Conservation (phyloP, 2,888 invertebrate genomes). For the Endomychus coccineus region DNA sequence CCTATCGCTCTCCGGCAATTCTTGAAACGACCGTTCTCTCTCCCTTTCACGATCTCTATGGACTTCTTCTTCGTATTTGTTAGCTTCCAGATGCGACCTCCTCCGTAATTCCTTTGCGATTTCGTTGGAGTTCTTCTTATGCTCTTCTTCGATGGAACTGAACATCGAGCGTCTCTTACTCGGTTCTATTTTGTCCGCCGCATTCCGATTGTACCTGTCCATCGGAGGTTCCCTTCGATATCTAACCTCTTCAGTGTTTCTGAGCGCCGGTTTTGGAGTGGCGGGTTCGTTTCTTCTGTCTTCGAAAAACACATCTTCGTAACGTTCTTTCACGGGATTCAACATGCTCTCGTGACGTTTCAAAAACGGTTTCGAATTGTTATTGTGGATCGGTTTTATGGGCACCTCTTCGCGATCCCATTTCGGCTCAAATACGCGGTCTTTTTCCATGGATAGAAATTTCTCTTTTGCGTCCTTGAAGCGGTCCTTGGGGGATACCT, state of each 20-base stretch:
- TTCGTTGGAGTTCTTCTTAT: conserved; percentile 43
- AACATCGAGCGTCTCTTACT: conserved; percentile 44
- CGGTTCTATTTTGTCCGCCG: conserved; percentile 36
- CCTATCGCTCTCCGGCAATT: conserved; percentile 48
- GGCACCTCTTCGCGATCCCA: conserved; percentile 18
- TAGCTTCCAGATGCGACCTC: conserved; percentile 42
- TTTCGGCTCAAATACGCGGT: conserved; percentile 52
- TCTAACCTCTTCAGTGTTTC: conserved; percentile 32
- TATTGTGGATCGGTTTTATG: conserved; percentile 22
- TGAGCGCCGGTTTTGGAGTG: conserved; percentile 35
- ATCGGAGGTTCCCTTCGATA: conserved; percentile 29
- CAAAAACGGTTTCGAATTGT: conserved; percentile 11
- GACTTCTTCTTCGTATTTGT: conserved; percentile 27
- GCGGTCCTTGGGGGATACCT: conserved; percentile 64
- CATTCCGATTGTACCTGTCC: conserved; percentile 28
- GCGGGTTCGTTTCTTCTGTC: conserved; percentile 24
- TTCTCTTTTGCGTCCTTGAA: conserved; percentile 84
- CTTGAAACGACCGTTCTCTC: conserved; percentile 39
- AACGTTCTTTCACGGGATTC: conserved; percentile 19
- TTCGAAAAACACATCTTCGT: conserved; percentile 13
- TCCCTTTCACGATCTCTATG: conserved; percentile 18
- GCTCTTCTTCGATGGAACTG: conserved; percentile 44
- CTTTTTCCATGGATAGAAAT: conserved; percentile 71
- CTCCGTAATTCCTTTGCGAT: conserved; percentile 46
- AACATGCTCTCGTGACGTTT: conserved; percentile 32